Base-by-base conservation (phyloP, 2,888 invertebrate species). In the Callimorpha dominula region DNA sequence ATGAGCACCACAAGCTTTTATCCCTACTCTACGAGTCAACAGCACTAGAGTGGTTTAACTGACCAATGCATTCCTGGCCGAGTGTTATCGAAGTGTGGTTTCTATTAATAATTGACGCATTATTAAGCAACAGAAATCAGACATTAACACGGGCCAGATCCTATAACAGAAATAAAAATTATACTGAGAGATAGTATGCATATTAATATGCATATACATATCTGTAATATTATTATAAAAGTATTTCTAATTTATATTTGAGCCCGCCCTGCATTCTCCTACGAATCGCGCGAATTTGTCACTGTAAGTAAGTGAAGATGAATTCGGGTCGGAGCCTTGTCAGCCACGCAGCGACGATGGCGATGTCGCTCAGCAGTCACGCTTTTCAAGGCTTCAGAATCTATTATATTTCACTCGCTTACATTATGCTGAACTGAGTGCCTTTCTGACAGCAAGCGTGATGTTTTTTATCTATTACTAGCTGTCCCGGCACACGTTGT, bases 1-100 rank as follows among this genome's bases (percentile, higher is more conserved):
- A 77, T 78, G 78, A 77, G 67, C 72, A 79, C 79, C 74, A 71
- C 73, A 71, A 70, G 68, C 72, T 73, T 82, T 74, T 81, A 74
- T 78, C 75, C 75, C 40, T 73, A 66, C 31, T 50, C 62, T 62
- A 64, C 65, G 67, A 80, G 52, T 70, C 75, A 70, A 76, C 65
- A 64, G 69, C 68, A 71, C 74, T 73, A 42, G 73, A 66, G 70
- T 65, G 54, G 40, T 76, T 72, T 68, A 31, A 31, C 31, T 15
- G 62, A 52, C 20, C 42, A 46, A 65, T 52, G 17, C 50, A 50
- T 65, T 60, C 14, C 50, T 62, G 20, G 62, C 11, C 42, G 20
- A 11, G 65, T 46, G 66, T 46, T 20, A 67, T 65, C 52, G 49
- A 50, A 17, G 9, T 60, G 43, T 67, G 62, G 43, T 60, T 63